These are phyloP conservation scores for Drosophila repletoides DNA, from an alignment of 1,140 invertebrate genomes.

Conservation along the genomic window DNA sequence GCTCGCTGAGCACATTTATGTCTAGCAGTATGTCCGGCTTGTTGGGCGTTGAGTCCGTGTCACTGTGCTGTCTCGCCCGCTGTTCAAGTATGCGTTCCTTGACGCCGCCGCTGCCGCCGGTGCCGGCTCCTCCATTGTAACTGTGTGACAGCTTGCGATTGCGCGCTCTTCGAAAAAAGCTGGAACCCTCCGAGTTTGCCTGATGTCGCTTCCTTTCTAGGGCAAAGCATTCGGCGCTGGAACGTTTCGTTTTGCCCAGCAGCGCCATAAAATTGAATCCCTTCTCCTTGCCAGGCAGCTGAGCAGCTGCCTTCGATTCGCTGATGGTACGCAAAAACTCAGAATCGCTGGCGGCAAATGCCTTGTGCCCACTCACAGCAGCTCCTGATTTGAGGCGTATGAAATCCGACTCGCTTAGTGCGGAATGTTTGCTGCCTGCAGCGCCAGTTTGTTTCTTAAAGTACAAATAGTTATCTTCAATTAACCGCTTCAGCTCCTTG, in stretches of 20 bases:
- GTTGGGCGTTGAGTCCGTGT: constrained; percentile 74
- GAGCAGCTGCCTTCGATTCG: constrained; percentile 38
- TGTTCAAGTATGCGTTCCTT: constrained; percentile 66
- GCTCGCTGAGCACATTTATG: constrained; percentile 74
- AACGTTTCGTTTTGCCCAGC: constrained; percentile 73
- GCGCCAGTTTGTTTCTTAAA: constrained; percentile 69
- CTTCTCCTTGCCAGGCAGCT: constrained; percentile 55
- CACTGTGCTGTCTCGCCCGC: constrained; percentile 68
- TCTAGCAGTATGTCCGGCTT: constrained; percentile 80
- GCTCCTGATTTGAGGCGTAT: constrained; percentile 64
- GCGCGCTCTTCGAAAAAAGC: constrained; percentile 67
- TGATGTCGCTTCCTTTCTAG: constrained; percentile 74
- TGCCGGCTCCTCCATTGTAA: constrained; percentile 66
- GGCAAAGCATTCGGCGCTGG: constrained; percentile 72
- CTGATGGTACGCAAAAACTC: constrained; percentile 70
- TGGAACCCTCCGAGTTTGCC: constrained; percentile 69
- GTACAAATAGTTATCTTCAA: constrained; percentile 81
- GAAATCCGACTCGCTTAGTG: constrained; percentile 79
- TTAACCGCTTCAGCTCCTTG: constrained; percentile 81
- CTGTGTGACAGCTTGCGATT: constrained; percentile 79
- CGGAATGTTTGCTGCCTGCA: constrained; percentile 57
- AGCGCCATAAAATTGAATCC: constrained; percentile 72
- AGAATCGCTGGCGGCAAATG: constrained; percentile 75
- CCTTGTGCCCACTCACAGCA: constrained; percentile 44
- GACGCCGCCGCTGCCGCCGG: constrained; percentile 37